phyloP scores from a whole-genome alignment of 2,888 invertebrate genomes.

The Liodrosophila aerea region DNA sequence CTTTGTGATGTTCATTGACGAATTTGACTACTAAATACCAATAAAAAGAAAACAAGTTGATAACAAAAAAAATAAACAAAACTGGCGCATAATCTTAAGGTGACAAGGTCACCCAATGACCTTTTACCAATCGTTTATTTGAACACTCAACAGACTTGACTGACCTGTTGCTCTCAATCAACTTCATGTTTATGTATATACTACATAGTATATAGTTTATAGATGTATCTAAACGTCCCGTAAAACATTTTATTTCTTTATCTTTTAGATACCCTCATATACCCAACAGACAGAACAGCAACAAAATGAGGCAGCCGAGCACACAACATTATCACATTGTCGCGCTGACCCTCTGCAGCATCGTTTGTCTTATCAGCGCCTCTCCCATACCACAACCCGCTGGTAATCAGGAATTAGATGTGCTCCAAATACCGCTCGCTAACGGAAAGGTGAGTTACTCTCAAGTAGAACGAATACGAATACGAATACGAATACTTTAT shows the following conservation, averaged over 20 bases:
- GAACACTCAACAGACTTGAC: slow-evolving; percentile 31
- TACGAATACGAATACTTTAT: no score
- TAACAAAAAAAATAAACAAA: slow-evolving; percentile 4
- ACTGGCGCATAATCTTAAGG: slow-evolving; percentile 36
- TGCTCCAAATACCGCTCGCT: slow-evolving; percentile 82
- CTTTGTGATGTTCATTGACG: slow-evolving; percentile 28
- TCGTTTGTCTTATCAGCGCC: slow-evolving; percentile 70
- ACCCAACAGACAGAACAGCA: slow-evolving; percentile 12
- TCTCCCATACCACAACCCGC: slow-evolving; percentile 77
- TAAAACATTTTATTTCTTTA: neutral
- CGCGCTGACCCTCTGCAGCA: slow-evolving; percentile 65
- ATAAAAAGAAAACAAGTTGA: slow-evolving; percentile 18
- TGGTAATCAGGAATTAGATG: slow-evolving; percentile 80
- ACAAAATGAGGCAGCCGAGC: slow-evolving; percentile 54
- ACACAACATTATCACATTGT: slow-evolving; percentile 62
- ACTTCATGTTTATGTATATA: neutral
- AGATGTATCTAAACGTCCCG: no score
- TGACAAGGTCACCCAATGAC: slow-evolving; percentile 48
- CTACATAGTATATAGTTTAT: no score
- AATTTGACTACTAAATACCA: slow-evolving; percentile 17
- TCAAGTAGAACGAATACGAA: no score
- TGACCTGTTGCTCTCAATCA: slow-evolving; percentile 24
- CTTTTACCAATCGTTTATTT: slow-evolving; percentile 29
- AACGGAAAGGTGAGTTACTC: slow-evolving; percentile 82
- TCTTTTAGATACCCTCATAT: slow-evolving; percentile 19